Base-by-base conservation (phyloP, 2,888 invertebrate genomes). In the Cryptophagus acutangulus region DNA sequence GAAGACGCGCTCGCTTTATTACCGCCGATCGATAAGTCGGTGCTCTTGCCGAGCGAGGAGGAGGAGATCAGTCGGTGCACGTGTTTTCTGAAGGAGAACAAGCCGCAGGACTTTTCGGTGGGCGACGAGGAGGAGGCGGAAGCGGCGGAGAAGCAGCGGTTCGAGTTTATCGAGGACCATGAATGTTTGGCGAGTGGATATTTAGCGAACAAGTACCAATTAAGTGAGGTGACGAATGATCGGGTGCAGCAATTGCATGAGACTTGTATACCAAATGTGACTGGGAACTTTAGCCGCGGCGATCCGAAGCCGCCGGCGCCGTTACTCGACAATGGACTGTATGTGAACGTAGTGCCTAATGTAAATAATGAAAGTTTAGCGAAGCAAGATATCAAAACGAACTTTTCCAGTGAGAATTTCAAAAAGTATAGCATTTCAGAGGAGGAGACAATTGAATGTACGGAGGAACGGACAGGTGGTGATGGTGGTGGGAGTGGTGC, bases 1-100 rank as follows among this genome's bases (percentile, higher is more conserved):
- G 77, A 78, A 52, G 78, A 78, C 46, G 81, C 83, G 41, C 69
- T 82, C 53, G 73, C 78, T 15, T 73, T 75, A 57, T 71, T 86
- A 56, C 85, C 85, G 33, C 81, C 83, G 1, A 63, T 86, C 37
- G 78, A 84, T 64, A 65, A 45, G 20, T 49, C 58, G 2, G 50
- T 56, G n/a, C 45, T 65, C 16, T 40, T 55, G 2, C 54, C 59
- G 13, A 55, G 55, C 3, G 51, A 55, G 1, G 45, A 47, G 5
- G 45, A 48, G 14, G 55, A 56, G 5, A 51, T 55, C 13, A 54
- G 55, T 1, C 36, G 36, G n/a, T 69, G 69, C 40, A 56, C 55
- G 2, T 68, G 69, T 45, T 41, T 55, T 15, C 46, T 67, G 10
- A 59, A 58, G 24, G 64, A 65, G 39, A 54, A 56, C 40, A 63